These are phyloP conservation scores for Oreochromis aureus DNA, from an alignment of 2,113 vertebrate genomes.

Conservation along the genomic window DNA sequence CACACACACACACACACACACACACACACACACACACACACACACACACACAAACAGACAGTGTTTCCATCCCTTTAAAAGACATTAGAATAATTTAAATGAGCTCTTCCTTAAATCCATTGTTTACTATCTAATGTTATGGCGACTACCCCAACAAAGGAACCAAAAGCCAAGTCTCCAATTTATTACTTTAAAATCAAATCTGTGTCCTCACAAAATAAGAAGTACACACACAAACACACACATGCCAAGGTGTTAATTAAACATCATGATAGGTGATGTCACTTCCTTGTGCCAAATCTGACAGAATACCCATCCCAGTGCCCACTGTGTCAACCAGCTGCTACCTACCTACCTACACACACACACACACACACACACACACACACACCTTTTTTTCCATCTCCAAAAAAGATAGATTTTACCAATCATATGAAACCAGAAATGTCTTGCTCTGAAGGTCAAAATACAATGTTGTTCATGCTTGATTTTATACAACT, in stretches of 20 bases:
- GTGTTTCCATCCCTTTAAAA: background rate
- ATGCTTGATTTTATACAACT: background rate
- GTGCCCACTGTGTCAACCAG: slow-evolving; percentile 59
- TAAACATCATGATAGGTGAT: slow-evolving; percentile 70
- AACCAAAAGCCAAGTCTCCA: background rate
- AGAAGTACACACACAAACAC: background rate
- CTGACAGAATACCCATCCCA: slow-evolving; percentile 35
- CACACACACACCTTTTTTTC: background rate
- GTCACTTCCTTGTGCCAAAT: slow-evolving; percentile 46
- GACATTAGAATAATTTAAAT: background rate
- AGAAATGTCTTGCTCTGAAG: background rate
- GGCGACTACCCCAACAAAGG: background rate
- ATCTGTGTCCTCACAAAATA: background rate
- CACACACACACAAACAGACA: background rate
- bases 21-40: background rate
- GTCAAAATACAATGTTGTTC: background rate
- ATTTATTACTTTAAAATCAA: background rate
- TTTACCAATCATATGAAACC: background rate
- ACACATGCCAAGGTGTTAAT: slow-evolving; percentile 56
- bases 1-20: background rate
- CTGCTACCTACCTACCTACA: slow-evolving; percentile 23
- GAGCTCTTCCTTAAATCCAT: background rate
- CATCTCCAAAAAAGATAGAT: background rate
- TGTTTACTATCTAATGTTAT: background rate
- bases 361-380: background rate